Evolutionary conservation across 1,140 invertebrate genomes (phyloP).

Genomic region (Latrodectus geometricus): DNA sequence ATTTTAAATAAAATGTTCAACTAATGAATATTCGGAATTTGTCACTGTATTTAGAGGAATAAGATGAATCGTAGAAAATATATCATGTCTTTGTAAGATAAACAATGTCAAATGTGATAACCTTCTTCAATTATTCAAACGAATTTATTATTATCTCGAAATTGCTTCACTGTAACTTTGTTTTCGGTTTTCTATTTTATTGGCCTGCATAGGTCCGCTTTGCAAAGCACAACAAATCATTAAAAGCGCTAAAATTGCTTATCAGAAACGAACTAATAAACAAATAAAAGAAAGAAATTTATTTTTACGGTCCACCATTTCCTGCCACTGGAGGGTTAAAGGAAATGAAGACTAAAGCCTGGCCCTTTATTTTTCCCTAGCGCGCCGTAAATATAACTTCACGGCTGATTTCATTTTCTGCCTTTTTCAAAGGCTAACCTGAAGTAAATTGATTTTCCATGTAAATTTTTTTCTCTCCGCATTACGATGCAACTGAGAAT

Average conservation of each 20-base stretch:
- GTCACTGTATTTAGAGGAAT: too few relatives aligned
- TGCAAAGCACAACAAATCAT: slow-evolving; percentile 35
- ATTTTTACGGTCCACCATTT: slow-evolving; percentile 55
- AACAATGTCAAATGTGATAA: neutral
- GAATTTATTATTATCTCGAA: neutral
- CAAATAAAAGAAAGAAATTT: slow-evolving; percentile 51
- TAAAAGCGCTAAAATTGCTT: slow-evolving; percentile 44
- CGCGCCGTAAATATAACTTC: slow-evolving; percentile 55
- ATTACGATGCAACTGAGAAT: slow-evolving; percentile 12
- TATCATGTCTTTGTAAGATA: neutral
- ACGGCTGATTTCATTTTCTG: slow-evolving; percentile 39
- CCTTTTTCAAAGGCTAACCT: slow-evolving; percentile 10
- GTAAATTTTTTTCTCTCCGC: slow-evolving; percentile 52
- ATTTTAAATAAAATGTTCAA: too few relatives aligned
- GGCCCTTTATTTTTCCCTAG: slow-evolving; percentile 54
- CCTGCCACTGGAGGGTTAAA: slow-evolving; percentile 42
- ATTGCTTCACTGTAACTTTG: neutral
- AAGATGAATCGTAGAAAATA: neutral
- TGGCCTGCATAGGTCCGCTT: neutral
- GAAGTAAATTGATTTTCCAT: slow-evolving; percentile 57
- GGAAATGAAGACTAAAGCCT: slow-evolving; percentile 57
- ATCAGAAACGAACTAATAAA: slow-evolving; percentile 55
- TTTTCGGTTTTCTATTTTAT: neutral
- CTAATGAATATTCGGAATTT: too few relatives aligned
- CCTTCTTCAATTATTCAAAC: neutral